A percentile compares a stretch with the other conserved stretches of the same genome.
Conservation (phyloP, 2,797 vertebrate species). For the Channa striata region DNA sequence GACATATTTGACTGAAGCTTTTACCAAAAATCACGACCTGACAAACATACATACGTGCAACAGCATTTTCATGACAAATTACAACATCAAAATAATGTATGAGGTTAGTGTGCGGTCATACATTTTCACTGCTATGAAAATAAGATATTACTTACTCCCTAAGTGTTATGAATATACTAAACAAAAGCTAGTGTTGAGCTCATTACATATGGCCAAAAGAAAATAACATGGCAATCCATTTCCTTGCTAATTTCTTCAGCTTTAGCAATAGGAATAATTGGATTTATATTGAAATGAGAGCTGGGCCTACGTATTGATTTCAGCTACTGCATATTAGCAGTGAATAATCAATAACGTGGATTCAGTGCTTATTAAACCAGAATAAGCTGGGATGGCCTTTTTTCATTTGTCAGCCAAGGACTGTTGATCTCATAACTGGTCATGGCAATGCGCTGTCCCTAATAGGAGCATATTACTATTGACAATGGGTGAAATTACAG, state of each 20-base stretch:
- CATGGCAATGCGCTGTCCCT: constrained; percentile 68
- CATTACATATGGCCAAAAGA: constrained; percentile 57
- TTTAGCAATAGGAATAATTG: constrained; percentile 80
- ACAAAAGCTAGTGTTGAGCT: constrained; percentile 33
- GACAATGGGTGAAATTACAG: constrained; percentile 72
- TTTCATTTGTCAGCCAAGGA: constrained; percentile 75
- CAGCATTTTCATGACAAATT: background rate
- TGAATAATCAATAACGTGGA: constrained; percentile 85
- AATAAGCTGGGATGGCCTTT: constrained; percentile 72
- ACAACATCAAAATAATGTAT: background rate
- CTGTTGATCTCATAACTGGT: constrained; percentile 80
- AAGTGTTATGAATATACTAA: constrained; percentile 21
- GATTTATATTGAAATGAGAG: constrained; percentile 83
- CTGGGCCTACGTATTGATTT: constrained; percentile 80
- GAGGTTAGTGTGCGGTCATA: constrained; percentile 1
- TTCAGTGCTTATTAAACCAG: constrained; percentile 78
- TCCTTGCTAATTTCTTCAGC: constrained; percentile 68
- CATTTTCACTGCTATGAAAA: constrained; percentile 1
- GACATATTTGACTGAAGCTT: constrained; percentile 27
- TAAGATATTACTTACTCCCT: constrained; percentile 6
- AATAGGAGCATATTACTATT: constrained; percentile 72
- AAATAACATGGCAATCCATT: constrained; percentile 64
- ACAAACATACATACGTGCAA: background rate
- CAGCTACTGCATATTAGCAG: constrained; percentile 83
- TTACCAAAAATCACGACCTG: background rate